Percentiles rank a stretch among this genome's conserved stretches.
These are phyloP conservation scores for Macaria liturata DNA, from an alignment of 2,888 invertebrate genomes.

Conservation along the genomic window DNA sequence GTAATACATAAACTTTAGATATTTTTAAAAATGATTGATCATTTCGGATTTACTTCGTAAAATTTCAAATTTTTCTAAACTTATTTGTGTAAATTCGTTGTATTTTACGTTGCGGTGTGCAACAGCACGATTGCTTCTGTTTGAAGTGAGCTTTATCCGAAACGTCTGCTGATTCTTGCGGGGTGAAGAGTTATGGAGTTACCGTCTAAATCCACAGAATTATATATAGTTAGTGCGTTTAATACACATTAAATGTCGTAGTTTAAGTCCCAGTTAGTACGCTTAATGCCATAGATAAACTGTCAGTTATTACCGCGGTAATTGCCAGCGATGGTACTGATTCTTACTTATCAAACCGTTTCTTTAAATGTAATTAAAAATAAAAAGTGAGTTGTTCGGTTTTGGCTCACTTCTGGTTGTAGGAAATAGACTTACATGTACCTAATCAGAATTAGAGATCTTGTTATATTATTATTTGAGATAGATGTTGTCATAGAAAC, in stretches of 20 bases:
- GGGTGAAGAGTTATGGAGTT: constrained; percentile 29
- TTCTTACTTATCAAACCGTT: constrained; percentile 24
- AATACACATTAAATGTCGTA: not conserved
- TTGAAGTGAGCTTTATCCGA: not conserved
- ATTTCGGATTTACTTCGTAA: too few species aligned
- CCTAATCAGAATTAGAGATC: too few species aligned
- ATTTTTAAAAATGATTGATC: too few species aligned
- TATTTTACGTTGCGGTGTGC: too few species aligned
- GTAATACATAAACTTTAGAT: too few species aligned
- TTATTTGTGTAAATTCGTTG: too few species aligned
- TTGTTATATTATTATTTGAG: too few species aligned
- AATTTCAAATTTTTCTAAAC: too few species aligned
- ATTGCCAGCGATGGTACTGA: constrained; percentile 11
- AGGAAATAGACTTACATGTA: too few species aligned
- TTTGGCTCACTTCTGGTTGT: not conserved
- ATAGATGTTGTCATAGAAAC: too few species aligned
- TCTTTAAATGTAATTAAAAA: constrained; percentile 17
- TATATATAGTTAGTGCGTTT: too few species aligned
- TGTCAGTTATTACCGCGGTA: constrained; percentile 3
- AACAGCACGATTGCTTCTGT: not conserved
- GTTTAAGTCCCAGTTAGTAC: not conserved
- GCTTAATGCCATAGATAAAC: not conserved
- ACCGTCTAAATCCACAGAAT: constrained; percentile 3
- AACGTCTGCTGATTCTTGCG: constrained; percentile 9
- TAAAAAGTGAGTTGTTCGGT: constrained; percentile 10